Conservation (phyloP, 2,113 vertebrate species). For the Tamias sibiricus region DNA sequence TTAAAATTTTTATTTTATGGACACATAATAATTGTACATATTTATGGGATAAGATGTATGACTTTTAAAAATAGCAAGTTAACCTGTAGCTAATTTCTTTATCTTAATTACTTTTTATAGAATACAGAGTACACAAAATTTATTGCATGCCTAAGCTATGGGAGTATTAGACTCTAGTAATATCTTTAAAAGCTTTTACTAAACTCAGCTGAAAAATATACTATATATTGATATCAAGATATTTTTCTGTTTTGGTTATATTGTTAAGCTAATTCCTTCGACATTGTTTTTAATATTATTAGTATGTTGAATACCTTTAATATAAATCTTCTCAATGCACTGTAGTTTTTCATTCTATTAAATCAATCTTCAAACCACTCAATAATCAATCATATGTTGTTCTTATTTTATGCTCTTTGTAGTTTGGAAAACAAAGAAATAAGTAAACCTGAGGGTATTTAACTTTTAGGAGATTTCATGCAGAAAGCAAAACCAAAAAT, state of each 20-base stretch:
- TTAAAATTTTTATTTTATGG: not conserved
- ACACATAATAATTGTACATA: not conserved
- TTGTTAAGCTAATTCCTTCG: not conserved
- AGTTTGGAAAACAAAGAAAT: not conserved
- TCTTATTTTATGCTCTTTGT: slow-evolving; percentile 34
- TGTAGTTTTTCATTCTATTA: slow-evolving; percentile 13
- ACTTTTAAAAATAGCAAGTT: not conserved
- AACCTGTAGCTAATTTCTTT: not conserved
- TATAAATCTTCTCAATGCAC: not conserved
- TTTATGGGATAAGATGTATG: not conserved
- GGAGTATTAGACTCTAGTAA: not conserved
- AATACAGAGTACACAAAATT: not conserved
- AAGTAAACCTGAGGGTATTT: not conserved
- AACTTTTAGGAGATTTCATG: not conserved
- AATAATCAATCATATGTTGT: not conserved
- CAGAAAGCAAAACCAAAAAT: slow-evolving; percentile 13
- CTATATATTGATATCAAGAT: slow-evolving; percentile 1
- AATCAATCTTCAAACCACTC: not conserved
- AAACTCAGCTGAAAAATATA: not conserved
- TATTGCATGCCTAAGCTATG: not conserved
- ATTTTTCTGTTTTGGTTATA: not conserved
- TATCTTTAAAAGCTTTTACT: not conserved
- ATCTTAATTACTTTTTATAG: not conserved
- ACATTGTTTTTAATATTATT: not conserved
- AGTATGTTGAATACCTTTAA: not conserved